A percentile compares a stretch with the other conserved stretches of the same genome.
These are phyloP conservation scores for Osmerus eperlanus DNA, from an alignment of 2,113 vertebrate species.

Conservation along the genomic window DNA sequence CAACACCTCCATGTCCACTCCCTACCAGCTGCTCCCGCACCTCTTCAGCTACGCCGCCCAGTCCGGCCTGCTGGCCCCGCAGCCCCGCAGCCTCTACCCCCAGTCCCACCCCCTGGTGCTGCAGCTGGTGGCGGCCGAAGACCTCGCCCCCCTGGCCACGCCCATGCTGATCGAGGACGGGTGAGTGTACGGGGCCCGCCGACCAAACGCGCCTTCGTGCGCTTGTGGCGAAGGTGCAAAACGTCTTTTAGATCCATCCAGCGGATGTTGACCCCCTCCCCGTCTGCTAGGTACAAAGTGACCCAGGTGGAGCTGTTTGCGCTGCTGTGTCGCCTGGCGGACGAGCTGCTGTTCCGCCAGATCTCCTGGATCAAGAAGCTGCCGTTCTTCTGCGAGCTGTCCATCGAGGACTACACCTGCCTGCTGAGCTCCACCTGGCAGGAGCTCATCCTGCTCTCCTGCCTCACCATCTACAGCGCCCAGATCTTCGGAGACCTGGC, in stretches of 20 bases:
- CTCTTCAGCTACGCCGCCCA: slow-evolving; percentile 90
- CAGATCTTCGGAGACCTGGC: slow-evolving; percentile 96
- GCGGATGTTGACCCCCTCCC: neutral
- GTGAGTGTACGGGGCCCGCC: slow-evolving; percentile 64
- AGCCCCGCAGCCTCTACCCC: slow-evolving; percentile 86
- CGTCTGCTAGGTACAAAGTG: slow-evolving; percentile 84
- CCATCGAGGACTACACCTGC: slow-evolving; percentile 98
- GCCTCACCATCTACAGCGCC: slow-evolving; percentile 93
- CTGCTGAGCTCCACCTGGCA: slow-evolving; percentile 97
- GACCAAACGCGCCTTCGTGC: too few relatives aligned
- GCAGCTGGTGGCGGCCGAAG: slow-evolving; percentile 91
- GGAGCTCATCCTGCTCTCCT: slow-evolving; percentile 94
- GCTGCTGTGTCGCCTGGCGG: slow-evolving; percentile 92
- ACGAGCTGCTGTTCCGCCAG: slow-evolving; percentile 96
- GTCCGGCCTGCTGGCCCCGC: slow-evolving; percentile 83
- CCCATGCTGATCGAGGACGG: slow-evolving; percentile 98
- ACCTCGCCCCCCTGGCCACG: slow-evolving; percentile 85
- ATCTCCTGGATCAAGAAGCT: slow-evolving; percentile 99
- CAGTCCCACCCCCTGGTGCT: slow-evolving; percentile 90
- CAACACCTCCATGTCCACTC: slow-evolving; percentile 84
- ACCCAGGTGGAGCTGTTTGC: slow-evolving; percentile 97
- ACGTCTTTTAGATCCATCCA: too few relatives aligned
- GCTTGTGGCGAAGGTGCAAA: too few relatives aligned
- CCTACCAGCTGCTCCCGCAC: slow-evolving; percentile 96
- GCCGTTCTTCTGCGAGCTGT: slow-evolving; percentile 96